phyloP scores from a whole-genome alignment of 2,113 vertebrate species.

The Chloropsis hardwickii region DNA sequence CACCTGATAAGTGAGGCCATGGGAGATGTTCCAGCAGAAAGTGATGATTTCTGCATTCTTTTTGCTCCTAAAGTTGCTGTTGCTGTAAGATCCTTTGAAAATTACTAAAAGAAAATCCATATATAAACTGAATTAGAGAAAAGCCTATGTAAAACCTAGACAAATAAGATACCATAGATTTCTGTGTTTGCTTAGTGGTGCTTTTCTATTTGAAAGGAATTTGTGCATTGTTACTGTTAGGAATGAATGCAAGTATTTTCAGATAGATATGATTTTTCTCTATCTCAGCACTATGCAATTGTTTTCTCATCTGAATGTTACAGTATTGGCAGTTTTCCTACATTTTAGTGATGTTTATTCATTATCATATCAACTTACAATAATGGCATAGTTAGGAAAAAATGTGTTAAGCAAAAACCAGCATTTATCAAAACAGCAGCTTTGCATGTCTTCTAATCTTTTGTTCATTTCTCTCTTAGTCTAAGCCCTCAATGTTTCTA shows the following conservation, averaged over 20 bases:
- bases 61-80: constrained; percentile 86
- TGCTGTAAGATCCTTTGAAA: constrained; percentile 71
- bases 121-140: background rate
- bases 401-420: background rate
- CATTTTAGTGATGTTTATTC: background rate
- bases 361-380: background rate
- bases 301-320: background rate
- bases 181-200: background rate
- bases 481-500: background rate
- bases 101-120: background rate
- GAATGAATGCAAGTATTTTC: background rate
- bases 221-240: background rate
- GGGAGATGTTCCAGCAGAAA: constrained; percentile 78
- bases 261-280: background rate
- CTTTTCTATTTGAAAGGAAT: background rate
- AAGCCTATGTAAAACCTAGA: background rate
- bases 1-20: constrained; percentile 81
- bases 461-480: background rate
- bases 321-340: background rate
- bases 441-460: background rate
- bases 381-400: background rate
- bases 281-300: background rate
- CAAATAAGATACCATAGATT: background rate
- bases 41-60: constrained; percentile 95
- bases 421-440: background rate